Base-by-base conservation (phyloP, 2,888 invertebrate species). In the Melanophora roralis region DNA sequence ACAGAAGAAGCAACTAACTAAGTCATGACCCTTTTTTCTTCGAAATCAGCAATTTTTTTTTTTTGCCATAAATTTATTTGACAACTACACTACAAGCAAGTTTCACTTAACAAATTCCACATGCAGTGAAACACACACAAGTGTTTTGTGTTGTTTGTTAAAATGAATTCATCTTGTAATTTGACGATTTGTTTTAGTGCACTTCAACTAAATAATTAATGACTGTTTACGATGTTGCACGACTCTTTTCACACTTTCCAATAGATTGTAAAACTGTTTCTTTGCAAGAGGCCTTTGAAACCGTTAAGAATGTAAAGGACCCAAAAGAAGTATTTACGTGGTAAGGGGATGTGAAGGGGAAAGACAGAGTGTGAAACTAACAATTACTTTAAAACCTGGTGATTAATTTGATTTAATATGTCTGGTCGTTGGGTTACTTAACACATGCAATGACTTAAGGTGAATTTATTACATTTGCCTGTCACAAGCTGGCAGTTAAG, bases 361-460 rank as follows among this genome's bases (percentile, higher is more conserved):
- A 51, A 51, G 9, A 32, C n/a, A n/a, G n/a, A 49, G 38, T 47
- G 55, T 45, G 27, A 36, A 16, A 21, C 34, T 21, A 78, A 64
- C 68, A 76, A 76, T 75, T 68, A 45, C 72, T 72, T 27, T 45
- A 67, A 71, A 62, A 38, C 57, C 62, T 14, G 40, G 79, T 81
- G 82, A 82, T 82, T 82, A 81, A 82, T 81, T 81, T 82, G 75
- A 79, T 82, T 80, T 77, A 82, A 81, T 74, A 78, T 75, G 82
- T 82, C 82, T 81, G 79, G 77, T 72, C 57, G 79, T 40, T 53
- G 60, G 78, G 78, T 76, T 67, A 57, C 43, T 45, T 40, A 72
- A 64, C 32, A 76, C 57, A 57, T 76, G 80, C 71, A 57, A 72
- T 73, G 68, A 80, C 51, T 80, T 73, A 23, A 76, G 76, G 80